These are phyloP conservation scores for Diploscapter pachys DNA, from an alignment of 1,140 invertebrate species.

Conservation along the genomic window DNA sequence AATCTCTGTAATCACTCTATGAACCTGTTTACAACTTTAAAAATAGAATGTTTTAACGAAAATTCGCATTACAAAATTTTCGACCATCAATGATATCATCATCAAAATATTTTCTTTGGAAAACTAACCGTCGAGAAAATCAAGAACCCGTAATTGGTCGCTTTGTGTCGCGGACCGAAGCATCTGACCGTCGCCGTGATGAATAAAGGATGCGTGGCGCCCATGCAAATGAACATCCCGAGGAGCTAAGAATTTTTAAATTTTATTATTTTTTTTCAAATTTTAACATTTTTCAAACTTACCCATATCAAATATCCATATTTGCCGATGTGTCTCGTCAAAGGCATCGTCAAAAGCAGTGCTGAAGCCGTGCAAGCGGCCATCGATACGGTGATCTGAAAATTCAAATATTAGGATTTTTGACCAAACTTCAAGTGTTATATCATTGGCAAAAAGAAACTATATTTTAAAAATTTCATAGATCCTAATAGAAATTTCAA, in stretches of 20 bases:
- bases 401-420: conserved; percentile 13
- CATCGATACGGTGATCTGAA: conserved; percentile 45
- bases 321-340: conserved; percentile 48
- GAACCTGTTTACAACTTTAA: too few species aligned
- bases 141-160: conserved; percentile 52
- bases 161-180: conserved; percentile 51
- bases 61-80: neutral
- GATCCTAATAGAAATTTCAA: too few species aligned
- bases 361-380: conserved; percentile 50
- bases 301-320: conserved; percentile 53
- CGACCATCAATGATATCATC: too few species aligned
- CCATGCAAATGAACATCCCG: conserved; percentile 54
- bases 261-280: neutral
- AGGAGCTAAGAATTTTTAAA: conserved; percentile 38
- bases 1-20: too few species aligned
- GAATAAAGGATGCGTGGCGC: conserved; percentile 55
- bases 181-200: conserved; percentile 55
- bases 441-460: neutral
- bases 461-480: too few species aligned
- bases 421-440: neutral
- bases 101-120: neutral
- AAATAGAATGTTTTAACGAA: neutral
- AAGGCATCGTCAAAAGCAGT: conserved; percentile 56
- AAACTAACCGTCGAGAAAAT: conserved; percentile 53
- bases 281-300: conserved; percentile 17